Evolutionary conservation across 2,797 vertebrate genomes (phyloP), one percentile per base, ranked within the genome.

Genomic region (Bradypus variegatus): DNA sequence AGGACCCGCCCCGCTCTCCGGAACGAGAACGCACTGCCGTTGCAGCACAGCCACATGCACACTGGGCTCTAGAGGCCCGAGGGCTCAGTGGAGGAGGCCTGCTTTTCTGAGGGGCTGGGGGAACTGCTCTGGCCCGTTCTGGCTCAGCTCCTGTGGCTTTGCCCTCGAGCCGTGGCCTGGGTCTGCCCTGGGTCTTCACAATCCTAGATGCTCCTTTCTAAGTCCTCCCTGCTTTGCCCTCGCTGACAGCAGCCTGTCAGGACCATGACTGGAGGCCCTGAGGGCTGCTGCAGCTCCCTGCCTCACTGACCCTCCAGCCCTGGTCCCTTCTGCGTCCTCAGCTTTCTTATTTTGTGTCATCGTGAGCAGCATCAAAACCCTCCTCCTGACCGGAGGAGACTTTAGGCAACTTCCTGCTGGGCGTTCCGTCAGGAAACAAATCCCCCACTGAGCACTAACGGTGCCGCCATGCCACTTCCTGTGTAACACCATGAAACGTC

Each of bases 401-500:
- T 2, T 86, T 45, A 10, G 31, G 69, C 33, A 65, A 77, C 36
- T 95, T 95, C 90, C 88, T 91, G 81, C 65, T 8, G 36, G 70
- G 8, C 21, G 85, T 88, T 86, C 82, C 60, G 0, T 67, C 85
- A 70, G 86, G 88, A 95, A 94, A 94, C 33, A 38, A 29, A 7
- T 82, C 1, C 81, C 75, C 27, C 62, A 65, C 25, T 13, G 65
- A 77, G 45, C 31, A 48, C 33, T 41, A 58, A 73, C 8, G 8
- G 76, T 86, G 75, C 78, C 36, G 2, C 65, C 14, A 9, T 21
- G 79, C 79, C 65, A 77, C 87, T 96, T 94, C 91, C 92, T 88
- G 89, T 92, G 95, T 91, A 64, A 88, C 91, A 38, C 48, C 38
- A 27, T 33, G 62, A 88, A 90, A 21, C 0, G 8, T 82, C 73